A percentile compares a stretch with the other conserved stretches of the same genome.
phyloP scores from a whole-genome alignment of 2,888 invertebrate genomes.

The Andrena trimmerana region DNA sequence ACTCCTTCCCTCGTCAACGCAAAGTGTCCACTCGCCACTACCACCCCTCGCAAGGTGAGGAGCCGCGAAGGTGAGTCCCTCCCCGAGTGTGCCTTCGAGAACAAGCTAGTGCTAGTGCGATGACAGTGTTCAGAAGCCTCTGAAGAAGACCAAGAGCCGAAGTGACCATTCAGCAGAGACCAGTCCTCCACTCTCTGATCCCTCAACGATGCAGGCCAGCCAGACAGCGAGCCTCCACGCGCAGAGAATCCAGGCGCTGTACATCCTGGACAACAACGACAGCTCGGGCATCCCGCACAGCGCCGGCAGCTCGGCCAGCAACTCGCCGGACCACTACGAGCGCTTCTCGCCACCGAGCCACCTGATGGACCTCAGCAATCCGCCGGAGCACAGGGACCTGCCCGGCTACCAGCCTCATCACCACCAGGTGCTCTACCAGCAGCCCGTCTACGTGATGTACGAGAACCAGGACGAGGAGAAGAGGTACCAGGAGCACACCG shows the following conservation, averaged over 20 bases:
- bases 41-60: no score
- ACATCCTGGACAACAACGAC: constrained; percentile 73
- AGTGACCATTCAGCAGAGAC: constrained; percentile 1
- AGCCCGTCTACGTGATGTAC: constrained; percentile 69
- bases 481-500: constrained; percentile 63
- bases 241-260: constrained; percentile 70
- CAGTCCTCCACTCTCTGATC: neutral
- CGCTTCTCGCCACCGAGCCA: constrained; percentile 79
- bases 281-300: constrained; percentile 80
- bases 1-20: neutral
- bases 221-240: constrained; percentile 71
- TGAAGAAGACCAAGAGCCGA: neutral
- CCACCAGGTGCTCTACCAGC: constrained; percentile 56
- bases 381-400: constrained; percentile 72
- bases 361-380: constrained; percentile 80
- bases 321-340: constrained; percentile 79
- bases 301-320: constrained; percentile 81
- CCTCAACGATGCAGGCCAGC: constrained; percentile 73
- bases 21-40: neutral
- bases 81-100: neutral
- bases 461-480: constrained; percentile 70
- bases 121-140: constrained; percentile 10
- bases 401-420: constrained; percentile 66
- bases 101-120: constrained; percentile 10
- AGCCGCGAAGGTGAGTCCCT: neutral